Base-by-base conservation (phyloP, 2,888 invertebrate genomes). In the Ormyrus nitidulus region DNA sequence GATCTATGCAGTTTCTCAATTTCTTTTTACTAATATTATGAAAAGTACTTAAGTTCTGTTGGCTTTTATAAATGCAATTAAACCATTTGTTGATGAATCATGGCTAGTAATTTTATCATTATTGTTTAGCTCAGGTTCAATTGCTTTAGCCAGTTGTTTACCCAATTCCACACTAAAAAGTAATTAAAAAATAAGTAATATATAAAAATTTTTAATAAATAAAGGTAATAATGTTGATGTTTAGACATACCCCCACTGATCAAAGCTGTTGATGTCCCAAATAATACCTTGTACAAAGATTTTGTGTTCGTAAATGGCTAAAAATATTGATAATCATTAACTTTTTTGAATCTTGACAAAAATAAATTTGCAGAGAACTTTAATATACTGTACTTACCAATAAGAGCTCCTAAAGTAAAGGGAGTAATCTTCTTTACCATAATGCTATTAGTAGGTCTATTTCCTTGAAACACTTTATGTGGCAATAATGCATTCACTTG, bases 221-320 rank as follows among this genome's bases (percentile, higher is more conserved):
- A 56, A 9, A 48, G 48, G 46, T 59, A 19, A 58, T 61, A 59
- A 11, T 51, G 74, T 70, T n/a, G 56, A 51, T 68, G 19, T 34
- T 66, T 80, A 48, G 65, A 91, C 93, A 91, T 90, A 95, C 95
- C 99, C 99, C 99, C 99, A 99, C 89, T 99, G 99, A 92, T 99
- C 99, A 91, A 96, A 99, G 0, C 99, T 99, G 91, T 99, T 99
- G 89, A 99, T 98, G 91, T 99, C 97, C 99, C 99, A 99, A 87
- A 99, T 96, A 66, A 98, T 95, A 62, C 99, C 99, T 91, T 99
- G 99, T 0, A 96, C 96, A 92, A 99, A 99, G 86, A 99, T 99
- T 92, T 99, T 99, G 91, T 99, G 99, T 90, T 99, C 99, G 91
- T 99, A 99, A 92, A 97, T 94, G 0, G 98, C 99, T 97, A 70